Base-by-base conservation (phyloP, 35 echinoderm and acorn worm species). In the Lytechinus variegatus region DNA sequence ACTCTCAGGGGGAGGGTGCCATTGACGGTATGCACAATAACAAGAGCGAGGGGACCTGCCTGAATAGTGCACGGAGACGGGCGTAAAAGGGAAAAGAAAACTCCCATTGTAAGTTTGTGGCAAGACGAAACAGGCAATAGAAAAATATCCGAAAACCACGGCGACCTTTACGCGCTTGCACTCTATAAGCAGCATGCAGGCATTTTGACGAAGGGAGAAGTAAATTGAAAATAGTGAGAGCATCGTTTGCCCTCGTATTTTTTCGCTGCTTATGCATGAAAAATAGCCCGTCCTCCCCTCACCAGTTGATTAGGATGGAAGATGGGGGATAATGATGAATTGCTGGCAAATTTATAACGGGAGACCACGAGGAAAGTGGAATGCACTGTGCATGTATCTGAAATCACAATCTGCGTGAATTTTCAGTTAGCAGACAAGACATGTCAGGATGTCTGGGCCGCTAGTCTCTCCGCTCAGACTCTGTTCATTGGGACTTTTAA, bases 361-460 rank as follows among this genome's bases (percentile, higher is more conserved):
- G 88, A 90, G 88, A 90, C 88, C 29, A 44, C 24, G 88, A 29
- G 88, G 88, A 54, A 16, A 93, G 54, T 79, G 92, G 33, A 93
- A 54, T 93, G 92, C 92, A 54, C 53, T 27, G 53, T 28, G 52
- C 13, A 93, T 93, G 52, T 44, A 93, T 93, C 92, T 93, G 92
- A 93, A 93, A 93, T 93, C 27, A 54, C 92, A 57, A 93, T 93
- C 92, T 93, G 92, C 53, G 52, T 93, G 14, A 93, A 55, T 93
- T 93, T 90, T 90, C 88, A 90, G 88, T 90, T 90, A 90, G 88
- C 88, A 90, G 88, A 19, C 66, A n/a, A 44, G 88, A 19, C 66
- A n/a, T 79, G 66, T 19, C 66, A 24, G 12, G 66, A 79, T 79
- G 66, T 58, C 56, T 58, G 56, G 56, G 56, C 9, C 0, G 13